phyloP scores from a whole-genome alignment of 2,888 invertebrate species.

The Osedax frankpressi region DNA sequence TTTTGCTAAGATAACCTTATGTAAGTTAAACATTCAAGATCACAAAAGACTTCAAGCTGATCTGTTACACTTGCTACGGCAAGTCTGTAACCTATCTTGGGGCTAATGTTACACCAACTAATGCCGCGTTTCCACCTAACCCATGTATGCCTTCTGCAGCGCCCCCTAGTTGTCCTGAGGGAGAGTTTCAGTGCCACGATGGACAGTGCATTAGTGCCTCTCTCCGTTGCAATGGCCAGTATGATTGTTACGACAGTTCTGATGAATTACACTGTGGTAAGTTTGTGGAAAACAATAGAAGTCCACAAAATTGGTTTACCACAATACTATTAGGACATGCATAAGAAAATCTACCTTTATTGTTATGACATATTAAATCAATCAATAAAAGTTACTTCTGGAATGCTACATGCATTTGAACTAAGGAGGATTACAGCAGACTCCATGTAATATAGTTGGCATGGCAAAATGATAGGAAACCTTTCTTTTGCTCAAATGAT shows the following conservation, averaged over 20 bases:
- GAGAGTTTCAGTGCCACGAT: conserved; percentile 46
- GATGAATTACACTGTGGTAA: conserved; percentile 57
- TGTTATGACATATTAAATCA: background rate
- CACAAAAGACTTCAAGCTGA: background rate
- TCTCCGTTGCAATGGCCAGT: conserved; percentile 66
- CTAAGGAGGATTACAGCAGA: background rate
- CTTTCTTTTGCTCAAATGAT: background rate
- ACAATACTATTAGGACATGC: background rate
- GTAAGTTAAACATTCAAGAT: background rate
- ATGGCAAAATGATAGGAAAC: background rate
- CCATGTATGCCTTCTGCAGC: conserved; percentile 31
- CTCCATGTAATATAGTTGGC: background rate
- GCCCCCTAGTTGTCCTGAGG: conserved; percentile 35
- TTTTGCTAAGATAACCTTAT: background rate
- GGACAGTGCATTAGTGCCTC: conserved; percentile 63
- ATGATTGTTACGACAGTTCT: conserved; percentile 56
- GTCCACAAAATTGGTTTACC: background rate
- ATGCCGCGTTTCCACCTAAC: conserved; percentile 3
- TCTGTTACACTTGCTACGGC: background rate
- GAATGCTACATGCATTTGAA: background rate
- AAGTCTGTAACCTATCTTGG: background rate
- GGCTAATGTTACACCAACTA: conserved; percentile 3
- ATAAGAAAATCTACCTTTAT: background rate
- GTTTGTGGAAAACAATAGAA: conserved; percentile 23
- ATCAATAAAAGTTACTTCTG: background rate